A percentile compares a stretch with the other conserved stretches of the same genome.
Conservation (phyloP, 2,113 vertebrate species). For the Apaloderma vittatum region DNA sequence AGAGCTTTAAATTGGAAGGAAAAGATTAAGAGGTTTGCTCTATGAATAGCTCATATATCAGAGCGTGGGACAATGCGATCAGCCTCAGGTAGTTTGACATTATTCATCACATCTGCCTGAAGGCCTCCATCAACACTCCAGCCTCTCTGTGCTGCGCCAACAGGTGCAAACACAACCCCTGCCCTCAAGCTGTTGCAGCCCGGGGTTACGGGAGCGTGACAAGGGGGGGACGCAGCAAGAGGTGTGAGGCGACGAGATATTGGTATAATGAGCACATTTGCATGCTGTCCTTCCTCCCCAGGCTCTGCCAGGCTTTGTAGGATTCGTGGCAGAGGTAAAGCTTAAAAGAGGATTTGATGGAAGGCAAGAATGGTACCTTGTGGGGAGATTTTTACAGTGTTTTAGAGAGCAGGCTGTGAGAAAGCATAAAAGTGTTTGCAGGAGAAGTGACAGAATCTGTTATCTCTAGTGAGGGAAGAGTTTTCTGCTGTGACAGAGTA, state of each 20-base stretch:
- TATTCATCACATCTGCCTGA: not conserved
- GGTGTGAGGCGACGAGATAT: not conserved
- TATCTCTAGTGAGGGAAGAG: slow-evolving; percentile 1
- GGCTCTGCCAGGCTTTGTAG: not conserved
- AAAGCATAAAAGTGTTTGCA: slow-evolving; percentile 13
- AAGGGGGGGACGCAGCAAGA: not conserved
- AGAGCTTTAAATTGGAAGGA: not conserved
- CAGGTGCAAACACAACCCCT: not conserved
- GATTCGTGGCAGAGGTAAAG: not conserved
- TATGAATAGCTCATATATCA: not conserved
- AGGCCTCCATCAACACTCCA: not conserved
- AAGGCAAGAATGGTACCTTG: not conserved
- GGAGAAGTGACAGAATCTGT: slow-evolving; percentile 36
- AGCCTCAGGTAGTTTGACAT: not conserved
- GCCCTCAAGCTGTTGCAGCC: not conserved
- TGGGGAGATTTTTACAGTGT: slow-evolving; percentile 12
- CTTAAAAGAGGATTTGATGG: not conserved
- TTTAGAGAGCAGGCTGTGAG: slow-evolving; percentile 34
- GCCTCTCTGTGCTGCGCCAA: not conserved
- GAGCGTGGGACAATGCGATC: not conserved
- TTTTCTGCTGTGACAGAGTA: slow-evolving; percentile 30
- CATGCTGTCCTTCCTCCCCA: not conserved
- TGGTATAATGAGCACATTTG: not conserved
- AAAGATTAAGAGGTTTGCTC: not conserved
- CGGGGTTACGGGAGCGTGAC: not conserved